Conservation (phyloP, 2,888 invertebrate species). For the Ceratothoa steindachneri region DNA sequence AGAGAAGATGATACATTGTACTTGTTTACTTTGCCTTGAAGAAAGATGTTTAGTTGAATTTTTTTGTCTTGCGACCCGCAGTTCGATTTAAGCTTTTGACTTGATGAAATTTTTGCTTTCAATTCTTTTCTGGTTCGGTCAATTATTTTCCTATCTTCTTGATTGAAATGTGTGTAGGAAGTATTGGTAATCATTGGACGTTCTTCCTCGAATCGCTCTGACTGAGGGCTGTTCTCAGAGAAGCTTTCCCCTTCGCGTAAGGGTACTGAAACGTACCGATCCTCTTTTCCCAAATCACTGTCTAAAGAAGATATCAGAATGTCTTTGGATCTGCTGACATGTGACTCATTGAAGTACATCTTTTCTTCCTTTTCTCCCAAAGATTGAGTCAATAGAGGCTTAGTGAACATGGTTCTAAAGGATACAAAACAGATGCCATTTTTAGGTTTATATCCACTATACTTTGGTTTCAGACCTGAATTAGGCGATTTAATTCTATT, state of each 20-base stretch:
- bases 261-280: not conserved
- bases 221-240: not conserved
- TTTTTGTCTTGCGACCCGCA: not conserved
- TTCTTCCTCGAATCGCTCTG: too few relatives aligned
- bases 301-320: not conserved
- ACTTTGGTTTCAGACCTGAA: not conserved
- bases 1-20: not conserved
- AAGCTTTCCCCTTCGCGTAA: not conserved
- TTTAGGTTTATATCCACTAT: not conserved
- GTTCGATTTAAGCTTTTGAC: not conserved
- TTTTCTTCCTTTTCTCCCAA: not conserved
- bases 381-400: not conserved
- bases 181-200: not conserved
- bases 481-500: not conserved
- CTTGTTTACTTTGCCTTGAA: not conserved
- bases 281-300: not conserved
- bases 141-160: not conserved
- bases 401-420: not conserved
- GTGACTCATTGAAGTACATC: not conserved
- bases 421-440: not conserved
- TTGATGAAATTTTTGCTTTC: not conserved
- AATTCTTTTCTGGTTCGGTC: not conserved
- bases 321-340: not conserved
- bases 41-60: not conserved
- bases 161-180: not conserved